phyloP scores from a whole-genome alignment of 2,113 vertebrate species.

The Geococcyx californianus region DNA sequence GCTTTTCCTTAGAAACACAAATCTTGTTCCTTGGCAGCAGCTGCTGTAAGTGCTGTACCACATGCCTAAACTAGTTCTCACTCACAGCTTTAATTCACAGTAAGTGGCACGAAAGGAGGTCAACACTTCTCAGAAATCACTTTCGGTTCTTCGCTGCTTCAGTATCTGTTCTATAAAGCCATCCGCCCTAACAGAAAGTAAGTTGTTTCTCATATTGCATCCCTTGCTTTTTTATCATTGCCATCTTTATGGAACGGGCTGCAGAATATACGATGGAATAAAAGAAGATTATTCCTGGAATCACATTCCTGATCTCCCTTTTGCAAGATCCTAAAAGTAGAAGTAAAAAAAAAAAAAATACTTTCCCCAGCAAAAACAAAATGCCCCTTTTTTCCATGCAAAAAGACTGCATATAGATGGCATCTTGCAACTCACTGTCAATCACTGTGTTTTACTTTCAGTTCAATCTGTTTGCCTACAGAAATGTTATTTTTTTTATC shows the following conservation, averaged over 20 bases:
- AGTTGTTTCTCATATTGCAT: conserved; percentile 54
- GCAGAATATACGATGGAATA: conserved; percentile 3
- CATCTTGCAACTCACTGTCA: neutral
- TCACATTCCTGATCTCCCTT: neutral
- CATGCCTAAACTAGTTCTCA: conserved; percentile 84
- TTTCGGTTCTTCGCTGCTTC: conserved; percentile 71
- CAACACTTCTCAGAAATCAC: conserved; percentile 78
- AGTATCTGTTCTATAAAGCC: conserved; percentile 73
- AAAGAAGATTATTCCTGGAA: conserved; percentile 27
- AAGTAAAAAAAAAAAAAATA: neutral
- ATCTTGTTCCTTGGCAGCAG: conserved; percentile 82
- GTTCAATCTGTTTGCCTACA: conserved; percentile 15
- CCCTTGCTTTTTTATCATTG: conserved; percentile 43
- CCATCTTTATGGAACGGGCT: conserved; percentile 53
- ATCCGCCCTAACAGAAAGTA: conserved; percentile 38
- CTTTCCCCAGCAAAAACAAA: neutral
- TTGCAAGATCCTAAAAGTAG: neutral
- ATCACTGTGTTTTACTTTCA: neutral
- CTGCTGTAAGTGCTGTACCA: conserved; percentile 73
- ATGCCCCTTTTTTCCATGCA: neutral
- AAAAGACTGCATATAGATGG: neutral
- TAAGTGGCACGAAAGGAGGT: conserved; percentile 84
- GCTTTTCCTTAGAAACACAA: conserved; percentile 86
- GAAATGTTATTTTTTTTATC: conserved; percentile 4
- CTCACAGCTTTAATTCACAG: conserved; percentile 86